A percentile compares a stretch with the other conserved stretches of the same genome.
Evolutionary conservation across 2,113 vertebrate species (phyloP).

Genomic region (Propithecus coquereli): DNA sequence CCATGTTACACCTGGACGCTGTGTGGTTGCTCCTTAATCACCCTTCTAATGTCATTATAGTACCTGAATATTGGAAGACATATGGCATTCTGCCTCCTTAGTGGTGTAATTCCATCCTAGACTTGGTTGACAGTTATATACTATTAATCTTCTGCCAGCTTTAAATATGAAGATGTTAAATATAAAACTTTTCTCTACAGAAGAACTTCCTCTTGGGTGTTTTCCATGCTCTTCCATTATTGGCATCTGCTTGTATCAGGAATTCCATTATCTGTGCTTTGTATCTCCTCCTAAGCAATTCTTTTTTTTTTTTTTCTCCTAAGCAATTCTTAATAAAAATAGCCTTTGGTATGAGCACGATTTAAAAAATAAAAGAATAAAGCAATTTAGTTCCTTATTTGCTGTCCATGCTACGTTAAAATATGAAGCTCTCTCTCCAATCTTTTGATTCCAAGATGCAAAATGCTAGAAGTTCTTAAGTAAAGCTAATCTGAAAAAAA

Average conservation of each 20-base stretch:
- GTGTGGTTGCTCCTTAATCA: constrained; percentile 55
- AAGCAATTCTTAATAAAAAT: background rate
- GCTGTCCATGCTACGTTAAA: background rate
- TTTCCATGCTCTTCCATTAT: background rate
- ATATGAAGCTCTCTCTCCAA: background rate
- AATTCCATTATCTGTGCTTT: background rate
- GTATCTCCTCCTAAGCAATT: background rate
- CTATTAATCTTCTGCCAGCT: constrained; percentile 42
- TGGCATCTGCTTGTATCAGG: background rate
- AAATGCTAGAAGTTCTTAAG: background rate
- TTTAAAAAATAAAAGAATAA: background rate
- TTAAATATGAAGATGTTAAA: background rate
- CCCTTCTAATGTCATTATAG: constrained; percentile 64
- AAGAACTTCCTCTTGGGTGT: background rate
- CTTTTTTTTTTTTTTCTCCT: background rate
- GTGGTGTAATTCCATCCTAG: constrained; percentile 38
- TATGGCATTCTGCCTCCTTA: constrained; percentile 64
- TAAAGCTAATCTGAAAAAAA: background rate
- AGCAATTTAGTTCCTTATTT: background rate
- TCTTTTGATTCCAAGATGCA: background rate
- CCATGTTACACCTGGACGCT: constrained; percentile 63
- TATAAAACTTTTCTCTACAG: background rate
- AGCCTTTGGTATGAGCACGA: background rate
- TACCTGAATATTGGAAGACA: constrained; percentile 63
- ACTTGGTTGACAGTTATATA: constrained; percentile 42